phyloP scores from a whole-genome alignment of 2,113 vertebrate genomes.

The Lamprotornis superbus region DNA sequence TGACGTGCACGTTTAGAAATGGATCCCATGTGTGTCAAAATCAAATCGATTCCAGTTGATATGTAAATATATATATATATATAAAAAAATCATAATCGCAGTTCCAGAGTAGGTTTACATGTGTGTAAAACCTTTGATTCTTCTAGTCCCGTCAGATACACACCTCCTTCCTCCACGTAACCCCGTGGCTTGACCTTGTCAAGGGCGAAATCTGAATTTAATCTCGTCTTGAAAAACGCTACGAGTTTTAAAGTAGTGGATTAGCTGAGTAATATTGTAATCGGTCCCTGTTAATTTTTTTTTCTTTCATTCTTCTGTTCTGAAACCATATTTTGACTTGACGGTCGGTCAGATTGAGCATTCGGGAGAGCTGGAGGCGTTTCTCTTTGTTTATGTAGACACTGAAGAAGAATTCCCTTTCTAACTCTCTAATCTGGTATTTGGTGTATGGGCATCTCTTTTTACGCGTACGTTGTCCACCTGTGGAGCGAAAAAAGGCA shows the following conservation, averaged over 20 bases:
- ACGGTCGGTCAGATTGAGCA: slow-evolving; percentile 97
- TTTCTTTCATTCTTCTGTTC: slow-evolving; percentile 99
- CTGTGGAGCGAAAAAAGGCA: slow-evolving; percentile 76
- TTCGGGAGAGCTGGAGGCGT: slow-evolving; percentile 93
- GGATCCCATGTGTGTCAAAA: slow-evolving; percentile 60
- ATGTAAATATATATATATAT: slow-evolving; percentile 32
- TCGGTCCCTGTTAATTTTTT: slow-evolving; percentile 99
- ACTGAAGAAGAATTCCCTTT: slow-evolving; percentile 98
- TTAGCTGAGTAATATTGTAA: slow-evolving; percentile 97
- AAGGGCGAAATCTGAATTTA: slow-evolving; percentile 76
- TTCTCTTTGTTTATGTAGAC: slow-evolving; percentile 99
- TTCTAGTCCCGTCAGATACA: slow-evolving; percentile 53
- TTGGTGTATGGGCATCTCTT: slow-evolving; percentile 97
- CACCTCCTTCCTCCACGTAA: slow-evolving; percentile 67
- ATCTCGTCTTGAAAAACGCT: slow-evolving; percentile 62
- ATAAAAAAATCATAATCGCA: neutral
- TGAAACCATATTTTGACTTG: slow-evolving; percentile 99
- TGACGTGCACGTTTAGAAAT: slow-evolving; percentile 23
- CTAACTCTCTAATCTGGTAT: slow-evolving; percentile 97
- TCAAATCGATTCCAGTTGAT: slow-evolving; percentile 64
- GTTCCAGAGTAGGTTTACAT: slow-evolving; percentile 39
- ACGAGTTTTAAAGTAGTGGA: slow-evolving; percentile 87
- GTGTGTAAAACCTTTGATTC: slow-evolving; percentile 31
- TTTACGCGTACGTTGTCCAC: slow-evolving; percentile 93
- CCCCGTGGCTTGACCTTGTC: slow-evolving; percentile 77